These are phyloP conservation scores for Oenanthe melanoleuca DNA, from an alignment of 2,113 vertebrate genomes.

Conservation along the genomic window DNA sequence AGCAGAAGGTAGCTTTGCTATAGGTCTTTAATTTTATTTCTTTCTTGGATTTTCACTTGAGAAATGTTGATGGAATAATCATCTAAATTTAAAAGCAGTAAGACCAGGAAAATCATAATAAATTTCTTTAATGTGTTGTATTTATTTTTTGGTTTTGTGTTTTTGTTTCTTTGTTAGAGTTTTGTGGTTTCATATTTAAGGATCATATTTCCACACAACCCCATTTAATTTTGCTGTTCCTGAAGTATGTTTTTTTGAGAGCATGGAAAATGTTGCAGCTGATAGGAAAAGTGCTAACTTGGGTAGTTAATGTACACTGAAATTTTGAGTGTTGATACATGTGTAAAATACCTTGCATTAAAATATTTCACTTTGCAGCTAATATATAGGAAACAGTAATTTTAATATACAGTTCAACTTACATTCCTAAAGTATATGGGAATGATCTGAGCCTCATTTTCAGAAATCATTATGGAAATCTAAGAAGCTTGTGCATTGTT, in stretches of 20 bases:
- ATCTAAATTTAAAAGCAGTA: neutral
- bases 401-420: neutral
- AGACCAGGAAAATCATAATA: neutral
- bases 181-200: neutral
- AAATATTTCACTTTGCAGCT: neutral
- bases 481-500: neutral
- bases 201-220: neutral
- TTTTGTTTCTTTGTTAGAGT: neutral
- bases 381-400: neutral
- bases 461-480: neutral
- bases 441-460: neutral
- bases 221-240: neutral
- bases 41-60: neutral
- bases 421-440: neutral
- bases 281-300: neutral
- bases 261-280: neutral
- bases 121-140: neutral
- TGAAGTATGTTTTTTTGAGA: neutral
- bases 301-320: neutral
- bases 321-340: neutral
- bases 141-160: neutral
- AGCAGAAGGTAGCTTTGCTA: neutral
- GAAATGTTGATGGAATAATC: neutral
- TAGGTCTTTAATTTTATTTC: neutral
- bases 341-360: neutral